Evolutionary conservation across 2,797 vertebrate species (phyloP), one percentile per base, ranked within the genome.

Genomic region (Sebastes matsubarae): DNA sequence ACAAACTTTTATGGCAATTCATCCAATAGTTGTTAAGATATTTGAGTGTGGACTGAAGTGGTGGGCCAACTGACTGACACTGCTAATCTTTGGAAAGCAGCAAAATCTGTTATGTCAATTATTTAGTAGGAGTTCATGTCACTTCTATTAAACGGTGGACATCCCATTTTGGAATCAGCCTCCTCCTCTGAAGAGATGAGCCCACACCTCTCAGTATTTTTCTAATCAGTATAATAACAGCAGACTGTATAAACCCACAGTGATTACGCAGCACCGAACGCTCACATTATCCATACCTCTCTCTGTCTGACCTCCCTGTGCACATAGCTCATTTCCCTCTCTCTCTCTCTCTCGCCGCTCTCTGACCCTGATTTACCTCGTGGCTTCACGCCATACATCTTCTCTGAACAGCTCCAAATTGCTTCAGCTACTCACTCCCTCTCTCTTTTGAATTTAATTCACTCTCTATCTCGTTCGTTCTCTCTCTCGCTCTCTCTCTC

Each of bases 351-450:
- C 79, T 75, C 68, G 13, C 34, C 7, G 1, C 69, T 83, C 77
- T 46, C 76, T 86, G 82, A 90, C 82, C 87, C 88, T 87, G 83
- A 86, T 88, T 88, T 87, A 91, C 83, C 83, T 89, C 77, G 12
- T n/a, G 59, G 70, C 81, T 80, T 73, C 22, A n/a, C 61, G 85
- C 87, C 72, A 7, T 92, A 83, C 82, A 84, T 93, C 90, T 91
- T 88, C 84, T 81, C 79, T 38, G 68, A 81, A 81, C 79, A 66
- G 82, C 77, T 86, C 70, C 80, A 88, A 92, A 92, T 90, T 88
- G 79, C 90, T 87, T 88, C 74, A 76, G 77, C 73, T 75, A 57
- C 69, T 77, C 59, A 27, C 64, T 66, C 74, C 11, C 66, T 79
- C 58, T 46, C 50, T 18, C 75, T 64, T 84, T 90, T 73, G 78